Evolutionary conservation across 2,888 invertebrate species (phyloP).

Genomic region (Ennomos erosarius): DNA sequence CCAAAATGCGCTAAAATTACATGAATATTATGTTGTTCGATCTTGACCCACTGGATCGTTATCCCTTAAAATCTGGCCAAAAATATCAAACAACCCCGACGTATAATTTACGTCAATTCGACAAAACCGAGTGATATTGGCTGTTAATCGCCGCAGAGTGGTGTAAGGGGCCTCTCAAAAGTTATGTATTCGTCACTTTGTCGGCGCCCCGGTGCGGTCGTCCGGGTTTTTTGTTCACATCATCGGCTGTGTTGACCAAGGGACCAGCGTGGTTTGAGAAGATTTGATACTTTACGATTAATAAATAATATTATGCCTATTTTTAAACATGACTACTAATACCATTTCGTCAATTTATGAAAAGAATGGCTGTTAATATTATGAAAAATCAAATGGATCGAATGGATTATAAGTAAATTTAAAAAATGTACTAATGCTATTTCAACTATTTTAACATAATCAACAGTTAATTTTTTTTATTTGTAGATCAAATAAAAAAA

Average conservation of each 20-base stretch:
- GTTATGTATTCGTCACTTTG: slow-evolving; percentile 65
- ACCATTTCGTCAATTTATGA: no score
- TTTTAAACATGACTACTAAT: no score
- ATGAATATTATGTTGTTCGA: not conserved
- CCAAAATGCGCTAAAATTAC: no score
- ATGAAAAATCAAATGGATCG: no score
- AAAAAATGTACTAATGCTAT: no score
- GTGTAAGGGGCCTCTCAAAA: slow-evolving; percentile 45
- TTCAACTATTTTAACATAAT: no score
- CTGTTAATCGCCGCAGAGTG: slow-evolving; percentile 42
- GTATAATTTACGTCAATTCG: slow-evolving; percentile 28
- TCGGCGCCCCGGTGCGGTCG: slow-evolving; percentile 57
- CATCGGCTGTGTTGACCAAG: slow-evolving; percentile 65
- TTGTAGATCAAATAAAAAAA: no score
- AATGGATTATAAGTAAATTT: no score
- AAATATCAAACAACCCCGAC: slow-evolving; percentile 22
- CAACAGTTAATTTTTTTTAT: no score
- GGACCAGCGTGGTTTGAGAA: slow-evolving; percentile 15
- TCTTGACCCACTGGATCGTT: slow-evolving; percentile 3
- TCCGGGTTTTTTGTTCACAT: slow-evolving; percentile 63
- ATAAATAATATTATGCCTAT: no score
- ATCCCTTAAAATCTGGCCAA: slow-evolving; percentile 7
- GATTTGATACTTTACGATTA: slow-evolving; percentile 31
- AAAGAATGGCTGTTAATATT: no score
- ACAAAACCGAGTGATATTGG: slow-evolving; percentile 38